Evolutionary conservation across 2,113 vertebrate species (phyloP), one percentile per base, ranked within the genome.

Genomic region (Tetrax tetrax): DNA sequence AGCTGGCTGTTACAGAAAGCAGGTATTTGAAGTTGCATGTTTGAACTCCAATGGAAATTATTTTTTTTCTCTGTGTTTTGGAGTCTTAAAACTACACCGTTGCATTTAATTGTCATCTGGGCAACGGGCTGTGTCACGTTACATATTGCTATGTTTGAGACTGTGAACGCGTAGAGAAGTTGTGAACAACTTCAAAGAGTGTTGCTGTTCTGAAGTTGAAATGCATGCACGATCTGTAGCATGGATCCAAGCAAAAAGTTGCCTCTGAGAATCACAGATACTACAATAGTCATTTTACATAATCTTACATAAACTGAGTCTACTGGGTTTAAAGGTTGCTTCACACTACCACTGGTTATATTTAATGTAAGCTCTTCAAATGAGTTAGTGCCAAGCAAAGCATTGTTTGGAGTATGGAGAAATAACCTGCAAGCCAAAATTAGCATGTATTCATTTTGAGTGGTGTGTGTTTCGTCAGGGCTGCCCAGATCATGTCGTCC

Each of bases 401-500:
- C 92, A 83, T 93, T 97, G 95, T 96, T 95, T 87, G 85, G 68
- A 96, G 83, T 56, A 89, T 65, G 79, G 90, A 88, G 96, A 88
- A 94, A 94, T 61, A 96, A 94, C 90, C 93, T 96, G 95, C 15
- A 63, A 93, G 96, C 93, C 96, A 92, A 88, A 96, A 93, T 96
- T 93, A 96, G 95, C 64, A 27, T 10, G 54, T 92, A 75, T 75
- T 93, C 41, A 9, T 90, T 81, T 59, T 63, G 75, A 91, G 84
- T 28, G 93, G 85, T 85, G 83, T 96, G 90, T 81, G 71, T 96
- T 95, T 94, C 56, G 12, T 93, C 85, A 88, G 93, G 90, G 93
- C 93, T 97, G 96, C 96, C 95, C 89, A 47, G 95, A 96, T 96
- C 93, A 56, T 65, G 94, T 87, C 37, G n/a, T 95, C 93, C 94